Evolutionary conservation across 2,797 vertebrate genomes (phyloP).

Genomic region (Sarcoramphus papa): DNA sequence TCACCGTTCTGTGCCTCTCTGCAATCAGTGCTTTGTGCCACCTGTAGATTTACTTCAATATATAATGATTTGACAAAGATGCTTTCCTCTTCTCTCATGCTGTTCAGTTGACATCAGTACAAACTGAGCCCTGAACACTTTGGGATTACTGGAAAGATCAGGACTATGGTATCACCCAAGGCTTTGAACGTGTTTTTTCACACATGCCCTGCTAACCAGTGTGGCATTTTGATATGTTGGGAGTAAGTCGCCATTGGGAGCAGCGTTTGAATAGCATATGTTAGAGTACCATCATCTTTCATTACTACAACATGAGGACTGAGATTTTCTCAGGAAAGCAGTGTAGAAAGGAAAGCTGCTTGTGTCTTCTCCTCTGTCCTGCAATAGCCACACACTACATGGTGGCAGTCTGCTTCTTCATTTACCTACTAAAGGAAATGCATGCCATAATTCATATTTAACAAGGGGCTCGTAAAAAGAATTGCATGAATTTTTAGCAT

Average conservation of each 20-base stretch:
- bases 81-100: not conserved
- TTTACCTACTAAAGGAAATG: not conserved
- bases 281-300: not conserved
- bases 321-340: not conserved
- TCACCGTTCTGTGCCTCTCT: not conserved
- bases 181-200: not conserved
- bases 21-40: not conserved
- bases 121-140: not conserved
- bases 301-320: not conserved
- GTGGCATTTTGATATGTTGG: not conserved
- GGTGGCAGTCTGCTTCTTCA: not conserved
- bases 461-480: not conserved
- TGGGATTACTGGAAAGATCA: not conserved
- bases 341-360: not conserved
- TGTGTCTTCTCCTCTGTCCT: not conserved
- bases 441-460: not conserved
- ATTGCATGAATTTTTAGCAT: not conserved
- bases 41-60: constrained; percentile 1
- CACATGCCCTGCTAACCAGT: not conserved
- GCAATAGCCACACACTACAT: not conserved
- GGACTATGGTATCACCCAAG: not conserved
- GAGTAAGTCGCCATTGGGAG: not conserved
- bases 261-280: not conserved
- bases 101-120: not conserved
- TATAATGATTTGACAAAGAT: not conserved